A percentile compares a stretch with the other conserved stretches of the same genome.
Evolutionary conservation across 2,797 vertebrate species (phyloP).

Genomic region (Acanthurus tractus): DNA sequence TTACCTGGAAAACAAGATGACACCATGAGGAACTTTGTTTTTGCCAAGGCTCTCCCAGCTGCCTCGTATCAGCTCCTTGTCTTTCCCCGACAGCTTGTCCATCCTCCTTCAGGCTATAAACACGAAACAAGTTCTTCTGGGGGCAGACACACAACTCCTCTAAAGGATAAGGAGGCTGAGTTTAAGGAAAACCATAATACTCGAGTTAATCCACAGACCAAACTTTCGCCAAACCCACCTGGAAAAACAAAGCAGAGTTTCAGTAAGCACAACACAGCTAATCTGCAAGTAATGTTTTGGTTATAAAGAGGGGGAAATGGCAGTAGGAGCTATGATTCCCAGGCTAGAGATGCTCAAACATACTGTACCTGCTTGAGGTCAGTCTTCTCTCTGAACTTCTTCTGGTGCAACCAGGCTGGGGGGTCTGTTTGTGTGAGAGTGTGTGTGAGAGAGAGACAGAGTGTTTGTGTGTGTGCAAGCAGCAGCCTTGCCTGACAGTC

Average conservation of each 20-base stretch:
- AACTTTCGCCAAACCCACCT: conserved; percentile 69
- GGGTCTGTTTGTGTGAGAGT: conserved; percentile 50
- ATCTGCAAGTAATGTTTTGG: conserved; percentile 23
- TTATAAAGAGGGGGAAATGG: conserved; percentile 17
- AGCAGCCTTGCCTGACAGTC: conserved; percentile 79
- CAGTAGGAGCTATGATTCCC: conserved; percentile 30
- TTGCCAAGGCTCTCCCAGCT: conserved; percentile 93
- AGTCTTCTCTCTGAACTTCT: conserved; percentile 77
- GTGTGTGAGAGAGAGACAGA: conserved; percentile 30
- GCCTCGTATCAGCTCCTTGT: conserved; percentile 92
- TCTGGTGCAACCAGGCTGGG: conserved; percentile 58
- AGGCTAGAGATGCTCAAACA: conserved; percentile 34
- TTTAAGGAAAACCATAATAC: conserved; percentile 57
- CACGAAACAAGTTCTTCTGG: conserved; percentile 62
- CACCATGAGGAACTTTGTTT: conserved; percentile 92
- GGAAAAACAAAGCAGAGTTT: conserved; percentile 66
- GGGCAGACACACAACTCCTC: conserved; percentile 62
- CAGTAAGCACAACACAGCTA: conserved; percentile 37
- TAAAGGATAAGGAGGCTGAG: conserved; percentile 64
- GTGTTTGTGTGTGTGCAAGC: conserved; percentile 55
- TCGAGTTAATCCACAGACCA: conserved; percentile 54
- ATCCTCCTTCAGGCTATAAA: conserved; percentile 74
- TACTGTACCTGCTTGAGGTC: conserved; percentile 77
- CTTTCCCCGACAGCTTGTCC: conserved; percentile 86
- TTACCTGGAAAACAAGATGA: conserved; percentile 92